Evolutionary conservation across 2,888 invertebrate genomes (phyloP), one percentile per base, ranked within the genome.

Genomic region (Trypoxylon attenuatum): DNA sequence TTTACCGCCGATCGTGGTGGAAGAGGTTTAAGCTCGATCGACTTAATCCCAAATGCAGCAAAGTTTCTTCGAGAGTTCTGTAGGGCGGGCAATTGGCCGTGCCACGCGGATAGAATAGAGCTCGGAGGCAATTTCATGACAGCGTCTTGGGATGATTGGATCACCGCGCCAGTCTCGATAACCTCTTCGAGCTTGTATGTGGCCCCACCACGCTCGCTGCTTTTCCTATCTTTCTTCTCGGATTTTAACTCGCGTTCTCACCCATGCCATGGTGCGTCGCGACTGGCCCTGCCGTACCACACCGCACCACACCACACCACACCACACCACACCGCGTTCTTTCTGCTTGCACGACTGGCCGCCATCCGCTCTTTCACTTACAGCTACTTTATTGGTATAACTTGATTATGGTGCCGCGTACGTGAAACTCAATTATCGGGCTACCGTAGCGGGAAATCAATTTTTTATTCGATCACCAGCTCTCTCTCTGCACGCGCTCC

Each of bases 131-230:
- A 84, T 84, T 83, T 82, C 83, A 81, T 81, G 83, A 84, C 84
- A 83, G 80, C 77, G 80, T 82, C 82, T 84, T 75, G 81, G 78
- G 82, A 84, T 84, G 83, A 84, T 84, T 84, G 84, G 84, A 84
- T 84, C 84, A 82, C 80, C 77, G 69, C 75, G 69, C 66, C 71
- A 73, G 77, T 80, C 79, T 80, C 82, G 80, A 84, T 83, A 83
- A 82, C 76, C 70, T 77, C 68, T 71, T 73, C 65, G 57, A 65
- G 55, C 69, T 59, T 52, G 56, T 53, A 55, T 54, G 69, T 38
- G 62, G 49, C 50, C 52, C 57, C 50, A 5, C 49, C 49, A 46
- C n/a, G n/a, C 54, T 13, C 15, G 16, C 43, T 46, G 52, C 59
- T 53, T 52, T 33, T 41, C 18, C 3, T 21, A 49, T 38, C 33